Conservation (phyloP, 2,888 invertebrate species). For the Cepaea hortensis region DNA sequence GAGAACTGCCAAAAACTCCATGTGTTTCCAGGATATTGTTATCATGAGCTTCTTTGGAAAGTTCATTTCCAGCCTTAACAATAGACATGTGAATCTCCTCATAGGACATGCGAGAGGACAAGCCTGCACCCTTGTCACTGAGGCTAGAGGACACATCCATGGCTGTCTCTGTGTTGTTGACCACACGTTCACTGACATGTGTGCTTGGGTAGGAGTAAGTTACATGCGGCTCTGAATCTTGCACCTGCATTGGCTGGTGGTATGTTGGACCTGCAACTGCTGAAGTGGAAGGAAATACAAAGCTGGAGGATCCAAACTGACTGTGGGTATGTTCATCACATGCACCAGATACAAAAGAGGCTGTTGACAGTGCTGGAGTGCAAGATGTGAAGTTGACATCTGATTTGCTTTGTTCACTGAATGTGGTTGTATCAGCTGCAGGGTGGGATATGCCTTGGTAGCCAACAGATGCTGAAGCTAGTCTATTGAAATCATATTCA, state of each 20-base stretch:
- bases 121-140: neutral
- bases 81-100: constrained; percentile 45
- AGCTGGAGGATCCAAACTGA: constrained; percentile 10
- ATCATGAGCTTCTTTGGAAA: constrained; percentile 12
- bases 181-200: neutral
- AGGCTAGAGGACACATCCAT: constrained; percentile 35
- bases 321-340: neutral
- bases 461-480: neutral
- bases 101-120: constrained; percentile 20
- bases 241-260: constrained; percentile 40
- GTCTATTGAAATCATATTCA: neutral
- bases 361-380: neutral
- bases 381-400: neutral
- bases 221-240: constrained; percentile 20
- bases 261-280: neutral
- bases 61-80: constrained; percentile 37
- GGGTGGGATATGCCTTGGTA: constrained; percentile 4
- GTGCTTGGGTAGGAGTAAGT: neutral
- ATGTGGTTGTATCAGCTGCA: neutral
- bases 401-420: neutral
- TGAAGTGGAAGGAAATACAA: neutral
- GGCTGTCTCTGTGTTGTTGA: constrained; percentile 25
- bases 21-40: neutral
- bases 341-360: neutral
- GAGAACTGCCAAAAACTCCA: neutral